Percentiles rank a stretch among this genome's conserved stretches.
phyloP scores from a whole-genome alignment of 2,888 invertebrate species.

The Dione juno region DNA sequence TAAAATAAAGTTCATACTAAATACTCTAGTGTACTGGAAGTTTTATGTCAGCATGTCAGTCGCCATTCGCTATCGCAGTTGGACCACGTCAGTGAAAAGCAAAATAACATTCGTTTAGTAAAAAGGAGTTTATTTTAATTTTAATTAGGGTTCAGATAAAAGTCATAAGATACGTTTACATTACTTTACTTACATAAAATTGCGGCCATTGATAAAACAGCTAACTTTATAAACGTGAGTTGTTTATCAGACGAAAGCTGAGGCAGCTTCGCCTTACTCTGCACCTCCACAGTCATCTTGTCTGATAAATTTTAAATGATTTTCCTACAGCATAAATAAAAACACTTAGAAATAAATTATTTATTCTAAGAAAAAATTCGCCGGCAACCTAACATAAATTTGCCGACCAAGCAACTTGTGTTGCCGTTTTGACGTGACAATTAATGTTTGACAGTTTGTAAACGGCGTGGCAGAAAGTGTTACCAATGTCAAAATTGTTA shows the following conservation, averaged over 20 bases:
- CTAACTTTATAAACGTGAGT: conserved; percentile 85
- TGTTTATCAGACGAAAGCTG: conserved; percentile 79
- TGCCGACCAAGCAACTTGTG: conserved; percentile 47
- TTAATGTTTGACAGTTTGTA: conserved; percentile 63
- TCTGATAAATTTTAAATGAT: conserved; percentile 29
- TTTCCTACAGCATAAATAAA: conserved; percentile 52
- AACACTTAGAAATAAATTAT: conserved; percentile 42
- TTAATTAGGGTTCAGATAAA: neutral
- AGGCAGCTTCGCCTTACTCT: conserved; percentile 66
- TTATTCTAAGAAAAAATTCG: conserved; percentile 53
- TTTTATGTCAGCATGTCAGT: conserved; percentile 37
- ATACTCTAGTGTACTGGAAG: neutral
- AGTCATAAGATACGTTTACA: neutral
- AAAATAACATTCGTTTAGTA: conserved; percentile 10
- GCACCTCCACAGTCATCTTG: conserved; percentile 73
- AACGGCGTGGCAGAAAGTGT: conserved; percentile 67
- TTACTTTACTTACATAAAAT: conserved; percentile 91
- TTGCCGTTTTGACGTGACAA: conserved; percentile 48
- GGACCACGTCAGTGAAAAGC: conserved; percentile 39
- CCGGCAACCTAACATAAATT: conserved; percentile 72
- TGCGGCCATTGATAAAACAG: conserved; percentile 94
- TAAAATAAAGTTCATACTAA: no score
- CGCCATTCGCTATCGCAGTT: conserved; percentile 32
- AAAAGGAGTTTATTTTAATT: neutral
- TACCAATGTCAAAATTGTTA: conserved; percentile 25